Conservation (phyloP, 1,140 invertebrate genomes). For the Ips nitidus region DNA sequence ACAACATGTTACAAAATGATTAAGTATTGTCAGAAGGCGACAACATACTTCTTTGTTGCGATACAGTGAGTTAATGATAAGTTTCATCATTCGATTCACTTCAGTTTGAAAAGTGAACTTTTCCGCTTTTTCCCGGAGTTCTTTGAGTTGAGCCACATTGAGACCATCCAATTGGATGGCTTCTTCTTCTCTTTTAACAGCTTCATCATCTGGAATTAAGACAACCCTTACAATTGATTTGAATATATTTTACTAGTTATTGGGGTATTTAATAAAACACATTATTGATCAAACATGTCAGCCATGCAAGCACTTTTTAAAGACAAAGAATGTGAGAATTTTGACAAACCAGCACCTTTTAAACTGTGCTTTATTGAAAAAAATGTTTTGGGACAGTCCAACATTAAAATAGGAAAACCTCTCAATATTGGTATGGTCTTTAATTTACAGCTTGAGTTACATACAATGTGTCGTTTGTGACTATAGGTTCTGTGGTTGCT, state of each 20-base stretch:
- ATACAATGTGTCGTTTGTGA: too few relatives aligned
- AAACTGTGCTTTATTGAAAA: conserved; percentile 49
- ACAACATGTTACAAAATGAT: conserved; percentile 7
- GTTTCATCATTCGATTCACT: conserved; percentile 99
- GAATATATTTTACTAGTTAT: not conserved
- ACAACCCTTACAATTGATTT: not conserved
- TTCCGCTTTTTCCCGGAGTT: conserved; percentile 87
- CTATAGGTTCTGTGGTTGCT: conserved; percentile 8
- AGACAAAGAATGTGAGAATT: conserved; percentile 8
- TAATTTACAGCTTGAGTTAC: not conserved
- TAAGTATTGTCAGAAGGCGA: not conserved
- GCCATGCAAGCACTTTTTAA: conserved; percentile 6
- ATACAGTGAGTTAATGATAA: conserved; percentile 98
- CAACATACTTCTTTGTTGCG: conserved; percentile 88
- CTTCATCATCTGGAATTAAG: conserved; percentile 71
- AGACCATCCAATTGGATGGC: conserved; percentile 95
- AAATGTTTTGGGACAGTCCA: conserved; percentile 47
- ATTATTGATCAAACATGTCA: conserved; percentile 36
- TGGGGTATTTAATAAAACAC: not conserved
- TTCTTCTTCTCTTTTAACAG: conserved; percentile 88
- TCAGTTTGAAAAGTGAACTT: conserved; percentile 95
- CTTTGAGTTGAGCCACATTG: conserved; percentile 91
- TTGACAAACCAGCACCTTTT: conserved; percentile 47
- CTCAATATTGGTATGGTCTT: conserved; percentile 40
- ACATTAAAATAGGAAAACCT: conserved; percentile 47